phyloP scores from a whole-genome alignment of 1,140 invertebrate species.

The Geopemphigus sp. region DNA sequence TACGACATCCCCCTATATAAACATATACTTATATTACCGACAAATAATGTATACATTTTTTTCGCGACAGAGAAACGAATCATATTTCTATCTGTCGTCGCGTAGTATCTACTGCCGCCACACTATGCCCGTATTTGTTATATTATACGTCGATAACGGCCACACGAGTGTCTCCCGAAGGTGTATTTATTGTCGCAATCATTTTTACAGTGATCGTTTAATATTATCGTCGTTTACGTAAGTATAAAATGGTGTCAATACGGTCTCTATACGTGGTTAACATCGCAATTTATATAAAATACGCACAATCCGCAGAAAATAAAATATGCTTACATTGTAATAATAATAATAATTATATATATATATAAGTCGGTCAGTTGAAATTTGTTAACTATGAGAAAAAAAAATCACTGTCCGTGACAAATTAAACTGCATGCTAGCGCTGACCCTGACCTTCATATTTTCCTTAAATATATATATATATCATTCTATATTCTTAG shows the following conservation, averaged over 20 bases:
- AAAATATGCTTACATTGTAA: neutral
- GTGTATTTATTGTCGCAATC: slow-evolving; percentile 1
- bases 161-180: neutral
- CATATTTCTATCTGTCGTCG: neutral
- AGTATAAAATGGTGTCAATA: neutral
- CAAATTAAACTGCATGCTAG: neutral
- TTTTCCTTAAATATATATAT: slow-evolving; percentile 11
- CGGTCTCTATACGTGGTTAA: neutral
- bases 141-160: too few relatives aligned
- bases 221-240: neutral
- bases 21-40: too few relatives aligned
- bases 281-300: neutral
- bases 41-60: too few relatives aligned
- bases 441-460: slow-evolving; percentile 19
- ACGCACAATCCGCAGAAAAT: neutral
- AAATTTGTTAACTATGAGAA: neutral
- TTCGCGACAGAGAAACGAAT: too few relatives aligned
- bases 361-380: neutral
- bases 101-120: too few relatives aligned
- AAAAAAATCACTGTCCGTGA: neutral
- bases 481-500: neutral
- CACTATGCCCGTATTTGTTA: too few relatives aligned
- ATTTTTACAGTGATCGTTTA: neutral
- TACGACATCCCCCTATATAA: too few relatives aligned
- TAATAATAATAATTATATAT: too few relatives aligned